Evolutionary conservation across 2,888 invertebrate genomes (phyloP), one percentile per base, ranked within the genome.

Genomic region (Drosophila emarginata): DNA sequence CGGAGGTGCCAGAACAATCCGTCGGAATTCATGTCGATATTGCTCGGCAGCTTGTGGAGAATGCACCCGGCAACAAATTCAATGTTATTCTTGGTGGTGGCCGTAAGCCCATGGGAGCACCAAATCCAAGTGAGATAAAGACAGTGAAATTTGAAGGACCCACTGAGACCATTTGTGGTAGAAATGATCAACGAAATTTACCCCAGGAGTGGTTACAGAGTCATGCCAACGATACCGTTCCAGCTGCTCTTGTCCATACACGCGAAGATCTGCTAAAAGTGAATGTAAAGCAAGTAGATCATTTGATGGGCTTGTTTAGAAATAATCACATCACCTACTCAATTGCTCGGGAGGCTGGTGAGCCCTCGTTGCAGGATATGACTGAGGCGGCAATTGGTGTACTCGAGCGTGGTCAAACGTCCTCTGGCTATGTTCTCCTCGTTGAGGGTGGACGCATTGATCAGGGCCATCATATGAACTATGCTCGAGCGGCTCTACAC

Each of bases 11-110:
- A 0, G 15, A 61, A 1, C 86, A 87, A 18, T 84, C 89, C 0
- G 65, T 94, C 92, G 89, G 87, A 79, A 63, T 93, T 77, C 87
- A 90, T 53, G 72, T 68, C 0, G 95, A 95, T 78, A 94, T 95
- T 62, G 94, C 94, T 0, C 90, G 93, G 0, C 95, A 95, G 80
- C 90, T 95, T 59, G 91, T 95, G 21, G 94, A 94, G 80, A 93
- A 94, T 74, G 91, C 91, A 11, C 94, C 95, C 0, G 95, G 94
- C 52, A 93, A 91, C 76, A 91, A 93, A 61, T 92, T 94, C 36
- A 94, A 94, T 89, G 94, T 94, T 0, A 93, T 95, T 6, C 91
- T 95, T 84, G 95, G 94, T 11, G 95, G 95, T 2, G 95, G 95
- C 1, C 91, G 92, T 2, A 91, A 92, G 14, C 91, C 92, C 6